Evolutionary conservation across 2,797 vertebrate genomes (phyloP).

Genomic region (Gambelia wislizenii): DNA sequence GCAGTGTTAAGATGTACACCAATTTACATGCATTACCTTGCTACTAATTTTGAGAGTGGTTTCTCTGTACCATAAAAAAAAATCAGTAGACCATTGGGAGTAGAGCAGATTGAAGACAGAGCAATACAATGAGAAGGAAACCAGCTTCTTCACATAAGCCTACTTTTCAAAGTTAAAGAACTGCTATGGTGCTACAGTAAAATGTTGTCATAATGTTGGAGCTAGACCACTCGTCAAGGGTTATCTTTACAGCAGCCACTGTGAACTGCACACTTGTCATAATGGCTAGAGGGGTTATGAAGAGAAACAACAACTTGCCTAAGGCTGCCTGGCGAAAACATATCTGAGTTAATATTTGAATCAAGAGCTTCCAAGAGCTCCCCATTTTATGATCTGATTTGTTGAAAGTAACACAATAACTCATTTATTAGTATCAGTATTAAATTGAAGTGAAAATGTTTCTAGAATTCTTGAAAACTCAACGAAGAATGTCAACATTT

Average conservation of each 20-base stretch:
- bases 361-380: background rate
- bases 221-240: background rate
- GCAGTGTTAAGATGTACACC: background rate
- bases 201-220: background rate
- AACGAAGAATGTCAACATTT: background rate
- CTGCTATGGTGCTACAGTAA: background rate
- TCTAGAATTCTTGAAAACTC: background rate
- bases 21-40: background rate
- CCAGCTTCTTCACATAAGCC: background rate
- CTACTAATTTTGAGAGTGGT: conserved; percentile 9
- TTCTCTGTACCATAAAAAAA: background rate
- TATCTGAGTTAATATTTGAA: background rate
- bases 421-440: background rate
- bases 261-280: background rate
- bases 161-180: conserved; percentile 20
- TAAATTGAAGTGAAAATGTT: background rate
- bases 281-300: background rate
- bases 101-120: background rate
- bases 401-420: background rate
- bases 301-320: background rate
- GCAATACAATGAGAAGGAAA: conserved; percentile 8
- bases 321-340: background rate
- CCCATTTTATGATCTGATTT: background rate
- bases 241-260: background rate
- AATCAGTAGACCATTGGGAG: conserved; percentile 45